Evolutionary conservation across 1,140 invertebrate genomes (phyloP).

Genomic region (Trachymyrmex cornetzi): DNA sequence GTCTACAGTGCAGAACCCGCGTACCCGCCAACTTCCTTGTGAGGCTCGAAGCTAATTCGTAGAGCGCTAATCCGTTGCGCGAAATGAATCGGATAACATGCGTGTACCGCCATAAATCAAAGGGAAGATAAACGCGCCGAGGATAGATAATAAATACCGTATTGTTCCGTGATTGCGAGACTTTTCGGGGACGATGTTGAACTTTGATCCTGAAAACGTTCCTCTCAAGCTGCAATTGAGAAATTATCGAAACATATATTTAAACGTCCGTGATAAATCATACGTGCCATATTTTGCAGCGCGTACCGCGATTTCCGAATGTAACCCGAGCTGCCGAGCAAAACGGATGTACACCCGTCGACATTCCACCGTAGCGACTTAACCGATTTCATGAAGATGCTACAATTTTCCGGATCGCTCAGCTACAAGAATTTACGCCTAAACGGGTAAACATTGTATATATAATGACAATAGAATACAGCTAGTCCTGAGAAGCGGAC

Average conservation of each 20-base stretch:
- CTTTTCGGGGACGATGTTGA: constrained; percentile 26
- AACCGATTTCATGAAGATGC: neutral
- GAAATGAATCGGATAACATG: constrained; percentile 46
- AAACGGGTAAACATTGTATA: constrained; percentile 38
- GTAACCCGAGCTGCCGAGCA: no score
- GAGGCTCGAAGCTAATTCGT: constrained; percentile 34
- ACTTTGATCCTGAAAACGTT: neutral
- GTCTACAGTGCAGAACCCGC: constrained; percentile 19
- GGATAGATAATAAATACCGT: constrained; percentile 1
- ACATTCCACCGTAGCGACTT: constrained; percentile 2
- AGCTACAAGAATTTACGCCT: constrained; percentile 23
- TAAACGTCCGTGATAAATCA: constrained; percentile 6
- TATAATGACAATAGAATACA: constrained; percentile 30
- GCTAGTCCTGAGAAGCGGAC: constrained; percentile 49
- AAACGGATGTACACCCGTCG: neutral
- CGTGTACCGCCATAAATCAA: constrained; percentile 22
- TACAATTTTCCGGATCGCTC: constrained; percentile 27
- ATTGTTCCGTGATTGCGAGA: constrained; percentile 39
- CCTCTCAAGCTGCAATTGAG: neutral
- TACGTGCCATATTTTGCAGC: no score
- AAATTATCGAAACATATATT: neutral
- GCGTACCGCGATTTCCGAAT: neutral
- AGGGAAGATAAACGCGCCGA: neutral
- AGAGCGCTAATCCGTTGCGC: constrained; percentile 46
- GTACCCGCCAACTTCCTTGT: constrained; percentile 40